Base-by-base conservation (phyloP, 1,140 invertebrate species). In the Drosophila lowei region DNA sequence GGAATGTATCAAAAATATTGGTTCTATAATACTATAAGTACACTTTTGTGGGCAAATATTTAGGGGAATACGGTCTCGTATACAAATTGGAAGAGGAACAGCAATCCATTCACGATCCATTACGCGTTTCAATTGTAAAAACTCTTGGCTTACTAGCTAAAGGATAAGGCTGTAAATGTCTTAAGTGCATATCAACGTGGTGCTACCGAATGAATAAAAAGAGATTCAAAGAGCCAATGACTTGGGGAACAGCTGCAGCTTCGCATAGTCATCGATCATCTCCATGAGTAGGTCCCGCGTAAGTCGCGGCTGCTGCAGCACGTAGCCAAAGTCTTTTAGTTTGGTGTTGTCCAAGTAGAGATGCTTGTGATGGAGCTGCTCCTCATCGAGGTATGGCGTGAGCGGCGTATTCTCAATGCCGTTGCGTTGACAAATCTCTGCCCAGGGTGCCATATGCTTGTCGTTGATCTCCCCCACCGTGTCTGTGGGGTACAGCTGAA, bases 381-480 rank as follows among this genome's bases (percentile, higher is more conserved):
- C 97, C 83, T 94, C 93, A 74, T 96, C 95, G 89, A 97, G 95
- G 83, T 96, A 97, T 1, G 97, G 97, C 62, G 96, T 96, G 0
- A 98, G 92, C 25, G 97, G 97, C 48, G 96, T 97, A 91, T 97
- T 97, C 71, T 93, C 92, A 18, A 98, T 94, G 44, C 93, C 93
- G 92, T 96, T 95, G 72, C 93, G 92, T 64, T 94, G 93, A 91
- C 97, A 98, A 48, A 96, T 94, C 81, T 95, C 95, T 5, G 96
- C 97, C 97, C 97, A 98, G 7, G 97, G 97, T 1, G 93, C 94
- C 92, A 98, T 94, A 91, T 98, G 97, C 90, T 97, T 97, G 90
- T 98, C 97, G 92, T 98, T 98, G 0, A 96, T 96, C 78, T 98
- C 97, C 70, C 97, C 96, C 0, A 97, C 95, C 25, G 97, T 94